Base-by-base conservation (phyloP, 2,113 vertebrate species). In the Scalopus aquaticus region DNA sequence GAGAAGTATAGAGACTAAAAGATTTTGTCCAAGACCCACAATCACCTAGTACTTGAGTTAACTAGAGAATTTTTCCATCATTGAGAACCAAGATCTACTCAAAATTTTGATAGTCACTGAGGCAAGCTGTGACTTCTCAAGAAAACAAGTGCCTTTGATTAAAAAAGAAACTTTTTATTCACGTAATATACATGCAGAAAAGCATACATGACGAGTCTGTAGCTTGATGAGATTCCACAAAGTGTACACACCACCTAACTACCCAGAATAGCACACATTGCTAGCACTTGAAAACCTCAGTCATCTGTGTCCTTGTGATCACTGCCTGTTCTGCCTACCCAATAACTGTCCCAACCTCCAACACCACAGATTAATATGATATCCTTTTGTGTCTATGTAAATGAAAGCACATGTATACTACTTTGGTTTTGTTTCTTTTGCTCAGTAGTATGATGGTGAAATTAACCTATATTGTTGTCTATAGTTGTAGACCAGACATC, bases 121-220 rank as follows among this genome's bases (percentile, higher is more conserved):
- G 39, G 42, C 60, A 19, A 26, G 26, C 26, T 26, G 6, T 78
- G 77, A 46, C 73, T 60, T 93, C 72, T 37, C 5, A 54, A 35
- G 37, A 16, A 72, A 83, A 74, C 76, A 16, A 9, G 9, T 30
- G 51, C 20, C 10, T 20, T 73, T 16, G 51, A 44, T 91, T 82
- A 54, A 67, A 60, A 46, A 62, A 87, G 78, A 78, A 87, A 30
- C 42, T 51, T 95, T 46, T 79, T 79, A 84, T 32, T 87, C 24
- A 2, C 67, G 6, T 42, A 13, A 42, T 54, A 32, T 42, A 44
- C 4, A 35, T 79, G 16, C 8, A 20, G 46, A 67, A 78, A 86
- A 83, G 77, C 15, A 73, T 2, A 67, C 13, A 24, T 7, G 15
- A 39, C 35, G 65, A 8, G 9, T 42, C 2, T 56, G 44, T 3